A percentile compares a stretch with the other conserved stretches of the same genome.
These are phyloP conservation scores for Thera obeliscata DNA, from an alignment of 2,888 invertebrate species.

Conservation along the genomic window DNA sequence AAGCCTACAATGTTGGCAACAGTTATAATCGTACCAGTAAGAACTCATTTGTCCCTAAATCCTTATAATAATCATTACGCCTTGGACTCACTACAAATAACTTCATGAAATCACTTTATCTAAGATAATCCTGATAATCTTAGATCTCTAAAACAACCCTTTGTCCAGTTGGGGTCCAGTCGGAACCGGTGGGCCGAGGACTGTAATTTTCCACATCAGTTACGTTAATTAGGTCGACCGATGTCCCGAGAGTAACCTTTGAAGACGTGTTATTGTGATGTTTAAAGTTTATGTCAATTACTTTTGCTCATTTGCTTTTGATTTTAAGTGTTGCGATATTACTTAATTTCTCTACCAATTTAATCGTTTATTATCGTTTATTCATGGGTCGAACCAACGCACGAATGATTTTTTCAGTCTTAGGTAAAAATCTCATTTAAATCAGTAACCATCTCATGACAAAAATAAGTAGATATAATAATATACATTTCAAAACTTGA, in stretches of 20 bases:
- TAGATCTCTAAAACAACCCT: constrained; percentile 20
- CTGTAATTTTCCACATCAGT: constrained; percentile 33
- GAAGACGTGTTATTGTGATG: constrained; percentile 18
- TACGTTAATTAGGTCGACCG: constrained; percentile 32
- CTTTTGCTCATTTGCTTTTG: constrained; percentile 3
- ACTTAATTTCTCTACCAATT: too few relatives aligned
- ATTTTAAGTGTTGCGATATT: too few relatives aligned
- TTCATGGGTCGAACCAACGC: too few relatives aligned
- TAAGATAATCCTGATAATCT: constrained; percentile 19
- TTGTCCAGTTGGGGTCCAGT: constrained; percentile 16
- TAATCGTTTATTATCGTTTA: too few relatives aligned
- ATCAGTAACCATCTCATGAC: too few relatives aligned
- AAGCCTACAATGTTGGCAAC: too few relatives aligned
- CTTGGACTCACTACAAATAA: constrained; percentile 8
- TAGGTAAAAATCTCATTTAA: too few relatives aligned
- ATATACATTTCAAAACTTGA: too few relatives aligned
- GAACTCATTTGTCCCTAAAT: background rate
- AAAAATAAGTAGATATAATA: too few relatives aligned
- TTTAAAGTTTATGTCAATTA: constrained; percentile 9
- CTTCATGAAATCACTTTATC: constrained; percentile 9
- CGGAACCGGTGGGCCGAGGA: constrained; percentile 9
- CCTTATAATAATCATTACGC: background rate
- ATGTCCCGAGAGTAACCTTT: constrained; percentile 6
- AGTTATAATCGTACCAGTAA: too few relatives aligned
- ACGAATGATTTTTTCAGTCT: too few relatives aligned